Percentiles rank a stretch among this genome's conserved stretches.
These are phyloP conservation scores for Varanus salvator DNA, from an alignment of 2,113 vertebrate species.

Conservation along the genomic window DNA sequence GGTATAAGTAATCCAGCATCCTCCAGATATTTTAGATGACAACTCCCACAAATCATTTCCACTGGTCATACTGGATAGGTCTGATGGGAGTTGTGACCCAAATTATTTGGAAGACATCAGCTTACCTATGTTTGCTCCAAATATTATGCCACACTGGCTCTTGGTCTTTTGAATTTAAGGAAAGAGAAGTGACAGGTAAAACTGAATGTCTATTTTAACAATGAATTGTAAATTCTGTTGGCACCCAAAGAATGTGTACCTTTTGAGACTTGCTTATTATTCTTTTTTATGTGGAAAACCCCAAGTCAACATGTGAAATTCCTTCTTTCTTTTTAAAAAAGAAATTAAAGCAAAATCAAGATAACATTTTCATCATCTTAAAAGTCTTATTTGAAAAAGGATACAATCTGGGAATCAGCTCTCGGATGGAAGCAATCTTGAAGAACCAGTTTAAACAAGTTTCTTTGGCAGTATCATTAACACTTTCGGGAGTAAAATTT, in stretches of 20 bases:
- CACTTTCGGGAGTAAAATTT: slow-evolving; percentile 88
- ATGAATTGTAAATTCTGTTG: background rate
- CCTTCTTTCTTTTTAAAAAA: background rate
- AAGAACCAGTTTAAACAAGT: slow-evolving; percentile 99
- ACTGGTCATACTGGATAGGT: too few relatives aligned
- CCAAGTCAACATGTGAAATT: background rate
- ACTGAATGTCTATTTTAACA: background rate
- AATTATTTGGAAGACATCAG: too few relatives aligned
- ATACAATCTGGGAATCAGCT: slow-evolving; percentile 97
- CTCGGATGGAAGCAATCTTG: slow-evolving; percentile 98
- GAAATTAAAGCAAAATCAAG: background rate
- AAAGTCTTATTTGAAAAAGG: slow-evolving; percentile 73
- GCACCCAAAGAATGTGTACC: background rate
- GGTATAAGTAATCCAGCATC: too few relatives aligned
- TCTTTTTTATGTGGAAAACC: background rate
- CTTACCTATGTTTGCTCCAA: too few relatives aligned
- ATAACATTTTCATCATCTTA: background rate
- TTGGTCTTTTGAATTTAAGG: background rate
- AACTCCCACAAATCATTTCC: too few relatives aligned
- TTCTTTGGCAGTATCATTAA: slow-evolving; percentile 95
- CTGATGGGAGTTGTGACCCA: too few relatives aligned
- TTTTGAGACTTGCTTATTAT: background rate
- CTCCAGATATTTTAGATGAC: too few relatives aligned
- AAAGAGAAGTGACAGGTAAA: background rate
- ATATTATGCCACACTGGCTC: too few relatives aligned